phyloP scores from a whole-genome alignment of 2,113 vertebrate genomes.

The Microtus pennsylvanicus region DNA sequence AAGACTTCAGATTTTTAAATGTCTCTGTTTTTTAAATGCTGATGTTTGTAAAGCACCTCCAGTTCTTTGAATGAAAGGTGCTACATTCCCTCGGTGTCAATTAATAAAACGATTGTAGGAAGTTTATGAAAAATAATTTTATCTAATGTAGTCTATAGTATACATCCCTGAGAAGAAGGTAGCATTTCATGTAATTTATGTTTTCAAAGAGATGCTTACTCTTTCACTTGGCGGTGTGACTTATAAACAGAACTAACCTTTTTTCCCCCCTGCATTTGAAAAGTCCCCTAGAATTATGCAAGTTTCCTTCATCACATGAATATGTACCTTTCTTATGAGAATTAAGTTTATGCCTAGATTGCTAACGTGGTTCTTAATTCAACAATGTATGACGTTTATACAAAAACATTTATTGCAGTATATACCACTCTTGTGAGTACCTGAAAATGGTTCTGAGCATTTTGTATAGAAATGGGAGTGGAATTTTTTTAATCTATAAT shows the following conservation, averaged over 20 bases:
- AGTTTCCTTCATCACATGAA: neutral
- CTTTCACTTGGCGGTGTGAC: constrained; percentile 70
- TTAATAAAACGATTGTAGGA: constrained; percentile 83
- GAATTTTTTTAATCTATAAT: neutral
- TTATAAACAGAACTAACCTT: constrained; percentile 65
- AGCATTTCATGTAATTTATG: constrained; percentile 73
- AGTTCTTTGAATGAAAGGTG: constrained; percentile 78
- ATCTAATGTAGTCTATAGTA: constrained; percentile 74
- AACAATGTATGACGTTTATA: constrained; percentile 44
- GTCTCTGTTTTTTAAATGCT: constrained; percentile 81
- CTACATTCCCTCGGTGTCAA: constrained; percentile 79
- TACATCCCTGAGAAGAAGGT: constrained; percentile 67
- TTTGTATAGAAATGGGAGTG: constrained; percentile 26
- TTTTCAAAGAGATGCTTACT: constrained; percentile 67
- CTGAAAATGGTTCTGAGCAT: constrained; percentile 8
- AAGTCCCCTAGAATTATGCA: neutral
- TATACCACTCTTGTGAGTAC: constrained; percentile 32
- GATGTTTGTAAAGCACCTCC: constrained; percentile 81
- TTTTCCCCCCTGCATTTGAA: neutral
- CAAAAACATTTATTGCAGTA: constrained; percentile 27
- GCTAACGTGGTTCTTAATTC: constrained; percentile 50
- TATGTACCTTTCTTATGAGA: constrained; percentile 31
- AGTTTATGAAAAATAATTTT: constrained; percentile 78
- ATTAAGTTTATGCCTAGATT: constrained; percentile 25
- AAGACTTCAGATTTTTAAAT: constrained; percentile 78